Evolutionary conservation across 1,140 invertebrate species (phyloP), one percentile per base, ranked within the genome.

Genomic region (Drosophila equinoxialis): DNA sequence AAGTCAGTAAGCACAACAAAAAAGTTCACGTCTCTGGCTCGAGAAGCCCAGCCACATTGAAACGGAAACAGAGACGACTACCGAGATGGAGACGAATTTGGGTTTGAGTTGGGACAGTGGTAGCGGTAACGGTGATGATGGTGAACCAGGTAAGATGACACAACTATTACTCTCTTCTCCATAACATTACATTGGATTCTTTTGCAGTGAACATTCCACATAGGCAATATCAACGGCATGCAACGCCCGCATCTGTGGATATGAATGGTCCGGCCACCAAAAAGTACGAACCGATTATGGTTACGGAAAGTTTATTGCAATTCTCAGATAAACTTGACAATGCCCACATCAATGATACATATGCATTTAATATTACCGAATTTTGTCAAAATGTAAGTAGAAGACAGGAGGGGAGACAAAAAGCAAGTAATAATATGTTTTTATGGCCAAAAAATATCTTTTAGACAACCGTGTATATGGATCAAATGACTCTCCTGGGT

Each of bases 401-500:
- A 17, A 8, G 14, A 57, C 26, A 37, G 26, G 6, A 30, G 30
- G 1, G 30, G 0, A 6, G 30, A 26, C 3, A 4, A 26, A 4
- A 26, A 0, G 3, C 3, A 4, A 4, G 23, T 26, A 26, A 4
- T 26, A 26, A 26, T 26, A 60, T 57, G 33, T 63, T 63, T 30
- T 14, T 17, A 64, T 17, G 35, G 30, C 33, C 17, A 17, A 14
- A 1, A 8, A 2, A 10, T 30, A 10, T 17, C 8, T 14, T 35
- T 5, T n/a, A 91, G 90, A 74, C 78, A 23, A 90, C 90, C 51
- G 58, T 77, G 26, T 93, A 80, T 14, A 23, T 39, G 1, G 74
- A 90, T 42, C 61, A 33, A 0, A 35, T 14, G 20, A 91, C 69
- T 3, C 73, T 74, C 39, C 81, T 95, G 58, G 94, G 93, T 13